Evolutionary conservation across 2,797 vertebrate species (phyloP).

Genomic region (Thamnophis elegans): DNA sequence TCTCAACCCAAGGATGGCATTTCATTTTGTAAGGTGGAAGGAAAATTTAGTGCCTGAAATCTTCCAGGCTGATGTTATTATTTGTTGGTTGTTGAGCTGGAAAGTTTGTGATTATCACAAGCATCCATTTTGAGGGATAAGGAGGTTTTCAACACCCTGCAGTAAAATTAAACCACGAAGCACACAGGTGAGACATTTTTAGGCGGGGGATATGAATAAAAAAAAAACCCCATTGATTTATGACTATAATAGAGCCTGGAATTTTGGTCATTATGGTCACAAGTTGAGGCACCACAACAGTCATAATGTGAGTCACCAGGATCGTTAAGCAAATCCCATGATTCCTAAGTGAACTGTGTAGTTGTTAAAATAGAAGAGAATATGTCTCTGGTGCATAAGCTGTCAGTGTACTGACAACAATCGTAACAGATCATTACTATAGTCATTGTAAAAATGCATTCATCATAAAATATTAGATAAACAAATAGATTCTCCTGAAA

Average conservation of each 20-base stretch:
- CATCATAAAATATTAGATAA: not conserved
- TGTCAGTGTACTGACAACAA: too few species aligned
- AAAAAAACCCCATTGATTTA: not conserved
- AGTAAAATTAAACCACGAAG: conserved; percentile 29
- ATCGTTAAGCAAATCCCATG: not conserved
- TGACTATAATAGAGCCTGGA: not conserved
- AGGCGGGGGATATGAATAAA: not conserved
- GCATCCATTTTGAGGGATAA: conserved; percentile 21
- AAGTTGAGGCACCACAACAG: fast-evolving
- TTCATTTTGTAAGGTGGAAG: conserved; percentile 43
- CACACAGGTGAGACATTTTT: not conserved
- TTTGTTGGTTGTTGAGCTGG: conserved; percentile 44
- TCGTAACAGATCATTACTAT: too few species aligned
- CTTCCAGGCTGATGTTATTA: conserved; percentile 58
- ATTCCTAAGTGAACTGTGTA: not conserved
- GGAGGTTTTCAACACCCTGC: conserved; percentile 1
- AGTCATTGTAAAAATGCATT: too few species aligned
- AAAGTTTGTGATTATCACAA: conserved; percentile 54
- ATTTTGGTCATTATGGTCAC: not conserved
- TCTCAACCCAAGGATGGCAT: conserved; percentile 62
- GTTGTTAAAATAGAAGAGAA: not conserved
- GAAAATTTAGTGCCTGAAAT: conserved; percentile 64
- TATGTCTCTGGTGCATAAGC: too few species aligned
- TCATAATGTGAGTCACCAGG: not conserved
- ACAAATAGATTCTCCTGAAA: not conserved